These are phyloP conservation scores for Spondyliosoma cantharus DNA, from an alignment of 2,797 vertebrate genomes.

Conservation along the genomic window DNA sequence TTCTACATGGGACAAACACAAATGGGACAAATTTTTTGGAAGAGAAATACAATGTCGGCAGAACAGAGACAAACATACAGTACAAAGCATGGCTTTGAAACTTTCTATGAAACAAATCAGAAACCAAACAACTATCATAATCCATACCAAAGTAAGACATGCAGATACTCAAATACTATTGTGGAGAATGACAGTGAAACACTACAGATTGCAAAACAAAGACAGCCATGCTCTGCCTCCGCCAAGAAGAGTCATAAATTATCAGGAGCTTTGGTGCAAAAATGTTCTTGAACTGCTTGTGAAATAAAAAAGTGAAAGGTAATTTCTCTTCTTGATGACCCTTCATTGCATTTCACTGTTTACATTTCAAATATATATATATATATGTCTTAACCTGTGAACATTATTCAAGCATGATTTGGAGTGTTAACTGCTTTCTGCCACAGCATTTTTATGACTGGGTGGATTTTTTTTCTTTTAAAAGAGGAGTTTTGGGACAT, in stretches of 20 bases:
- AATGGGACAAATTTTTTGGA: conserved; percentile 56
- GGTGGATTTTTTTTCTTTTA: background rate
- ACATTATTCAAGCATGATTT: background rate
- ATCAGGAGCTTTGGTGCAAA: background rate
- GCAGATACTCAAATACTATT: conserved; percentile 5
- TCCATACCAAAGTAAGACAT: conserved; percentile 38
- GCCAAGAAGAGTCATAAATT: conserved; percentile 15
- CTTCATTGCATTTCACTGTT: background rate
- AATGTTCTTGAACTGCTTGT: background rate
- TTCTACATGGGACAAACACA: conserved; percentile 56
- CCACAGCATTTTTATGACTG: background rate
- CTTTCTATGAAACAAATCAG: conserved; percentile 40
- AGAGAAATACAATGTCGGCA: conserved; percentile 45
- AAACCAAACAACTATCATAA: conserved; percentile 36
- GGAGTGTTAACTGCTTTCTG: background rate
- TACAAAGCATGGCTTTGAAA: conserved; percentile 39
- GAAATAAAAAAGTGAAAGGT: conserved; percentile 10
- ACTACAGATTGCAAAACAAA: conserved; percentile 30
- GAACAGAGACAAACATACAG: conserved; percentile 58
- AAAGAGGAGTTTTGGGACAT: background rate
- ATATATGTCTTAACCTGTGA: background rate
- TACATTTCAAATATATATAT: background rate
- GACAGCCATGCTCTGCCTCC: background rate
- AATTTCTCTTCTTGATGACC: background rate
- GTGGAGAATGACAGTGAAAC: conserved; percentile 38